A percentile compares a stretch with the other conserved stretches of the same genome.
phyloP scores from a whole-genome alignment of 2,797 vertebrate genomes.

The Bufotes viridis region DNA sequence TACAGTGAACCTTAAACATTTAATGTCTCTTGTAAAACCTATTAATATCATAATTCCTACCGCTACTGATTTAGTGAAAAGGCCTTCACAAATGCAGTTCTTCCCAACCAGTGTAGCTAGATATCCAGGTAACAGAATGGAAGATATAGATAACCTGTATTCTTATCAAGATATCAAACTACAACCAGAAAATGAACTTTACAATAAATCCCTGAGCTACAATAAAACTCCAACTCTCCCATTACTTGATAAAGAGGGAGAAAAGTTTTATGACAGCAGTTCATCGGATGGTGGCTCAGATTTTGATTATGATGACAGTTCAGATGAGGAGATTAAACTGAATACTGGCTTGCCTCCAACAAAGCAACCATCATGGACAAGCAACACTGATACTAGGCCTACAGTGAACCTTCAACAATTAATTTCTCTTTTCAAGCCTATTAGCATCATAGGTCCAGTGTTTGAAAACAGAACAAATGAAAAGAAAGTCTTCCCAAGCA shows the following conservation, averaged over 20 bases:
- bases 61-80: not conserved
- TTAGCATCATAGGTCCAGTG: not conserved
- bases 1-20: conserved; percentile 14
- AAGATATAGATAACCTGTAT: not conserved
- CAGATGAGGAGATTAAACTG: conserved; percentile 41
- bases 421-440: conserved; percentile 15
- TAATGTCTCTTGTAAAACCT: conserved; percentile 26
- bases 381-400: not conserved
- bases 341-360: not conserved
- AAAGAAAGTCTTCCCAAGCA: not conserved
- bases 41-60: not conserved
- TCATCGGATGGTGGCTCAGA: too few species aligned
- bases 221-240: not conserved
- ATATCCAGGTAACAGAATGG: not conserved
- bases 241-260: not conserved
- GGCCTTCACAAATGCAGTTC: not conserved
- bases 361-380: not conserved
- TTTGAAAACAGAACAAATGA: not conserved
- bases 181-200: not conserved
- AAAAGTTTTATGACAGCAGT: not conserved
- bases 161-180: not conserved
- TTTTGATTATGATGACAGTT: conserved; percentile 30
- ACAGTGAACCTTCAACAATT: conserved; percentile 15
- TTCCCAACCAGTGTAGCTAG: not conserved
- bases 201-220: not conserved